Evolutionary conservation across 2,113 vertebrate species (phyloP), one percentile per base, ranked within the genome.

Genomic region (Barnardius zonarius): DNA sequence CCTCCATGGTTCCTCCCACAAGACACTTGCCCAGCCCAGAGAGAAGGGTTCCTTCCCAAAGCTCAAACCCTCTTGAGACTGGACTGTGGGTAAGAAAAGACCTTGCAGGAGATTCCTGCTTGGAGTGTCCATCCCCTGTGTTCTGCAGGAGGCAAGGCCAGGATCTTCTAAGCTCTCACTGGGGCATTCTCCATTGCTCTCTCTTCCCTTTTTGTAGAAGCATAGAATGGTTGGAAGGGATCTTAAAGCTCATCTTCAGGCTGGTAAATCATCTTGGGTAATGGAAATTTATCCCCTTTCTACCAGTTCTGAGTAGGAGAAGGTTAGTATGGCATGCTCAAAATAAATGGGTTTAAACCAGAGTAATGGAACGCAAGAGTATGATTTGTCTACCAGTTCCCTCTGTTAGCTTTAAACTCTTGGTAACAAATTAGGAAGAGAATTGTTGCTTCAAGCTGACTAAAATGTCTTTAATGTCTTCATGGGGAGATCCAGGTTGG

Each of bases 61-160:
- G 7, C 66, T 37, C 67, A 54, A 43, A 28, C 46, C 30, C 48
- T 76, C n/a, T 10, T 7, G 33, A 69, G 70, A 7, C 13, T 37
- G 69, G 33, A 24, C 41, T 17, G 31, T 0, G 17, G 41, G 27
- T 25, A 46, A 41, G 86, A 64, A 13, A 55, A 44, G 18, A 3
- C 9, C 35, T 62, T 6, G 7, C 15, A 2, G 51, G 72, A 82
- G 44, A 52, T 79, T 69, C 57, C 52, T 0, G 0, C 49, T 20
- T 3, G 46, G 62, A 73, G 62, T 3, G 4, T 19, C 87, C 31
- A 2, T 43, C 61, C 68, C 15, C 35, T 0, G 0, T 18, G 31
- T 37, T 39, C 19, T 5, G n/a, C 70, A 7, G 35, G 4, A 64
- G 79, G 69, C 61, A 8, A 20, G 37, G 54, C 30, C 17, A 6